These are phyloP conservation scores for Venusia cambrica DNA, from an alignment of 2,888 invertebrate species.

Conservation along the genomic window DNA sequence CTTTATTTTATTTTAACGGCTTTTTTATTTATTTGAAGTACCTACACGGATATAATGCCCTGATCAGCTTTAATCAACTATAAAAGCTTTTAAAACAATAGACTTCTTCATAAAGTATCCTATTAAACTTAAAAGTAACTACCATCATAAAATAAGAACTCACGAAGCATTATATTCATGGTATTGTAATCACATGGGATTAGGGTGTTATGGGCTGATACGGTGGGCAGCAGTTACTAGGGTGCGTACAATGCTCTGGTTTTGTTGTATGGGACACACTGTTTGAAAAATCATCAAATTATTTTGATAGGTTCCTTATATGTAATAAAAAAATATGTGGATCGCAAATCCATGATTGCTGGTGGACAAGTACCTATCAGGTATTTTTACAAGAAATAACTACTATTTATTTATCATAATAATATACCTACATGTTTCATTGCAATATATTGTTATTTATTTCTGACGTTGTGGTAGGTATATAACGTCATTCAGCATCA, in stretches of 20 bases:
- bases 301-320: no score
- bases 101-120: constrained; percentile 1
- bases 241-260: constrained; percentile 21
- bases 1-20: no score
- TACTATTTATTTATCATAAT: no score
- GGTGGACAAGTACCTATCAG: no score
- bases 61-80: no score
- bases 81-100: no score
- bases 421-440: no score
- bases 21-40: no score
- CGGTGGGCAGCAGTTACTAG: constrained; percentile 41
- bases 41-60: no score
- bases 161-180: constrained; percentile 47
- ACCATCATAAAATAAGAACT: constrained; percentile 61
- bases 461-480: neutral
- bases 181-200: constrained; percentile 68
- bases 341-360: no score
- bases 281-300: constrained; percentile 6
- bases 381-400: no score
- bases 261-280: constrained; percentile 41
- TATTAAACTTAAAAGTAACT: constrained; percentile 50
- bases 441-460: neutral
- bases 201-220: constrained; percentile 68
- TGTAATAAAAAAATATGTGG: no score
- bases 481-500: neutral